Base-by-base conservation (phyloP, 2,888 invertebrate species). In the Dasysyrphus albostriatus region DNA sequence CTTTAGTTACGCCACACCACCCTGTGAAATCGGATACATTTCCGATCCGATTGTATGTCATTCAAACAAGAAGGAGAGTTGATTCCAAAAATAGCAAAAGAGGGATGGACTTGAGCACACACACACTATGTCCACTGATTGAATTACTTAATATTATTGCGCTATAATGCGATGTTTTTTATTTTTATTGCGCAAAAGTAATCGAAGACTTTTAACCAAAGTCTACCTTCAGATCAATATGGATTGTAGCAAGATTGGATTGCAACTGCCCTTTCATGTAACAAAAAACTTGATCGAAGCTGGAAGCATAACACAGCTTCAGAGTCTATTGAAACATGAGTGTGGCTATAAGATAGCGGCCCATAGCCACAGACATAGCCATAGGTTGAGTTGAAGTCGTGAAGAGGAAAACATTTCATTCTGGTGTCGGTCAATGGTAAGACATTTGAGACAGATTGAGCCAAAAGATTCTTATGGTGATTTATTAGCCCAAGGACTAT, bases 21-120 rank as follows among this genome's bases (percentile, higher is more conserved):
- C 56, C 87, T 87, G 65, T 87, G 87, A 87, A 87, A 87, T 79
- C 65, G 32, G 58, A 87, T 79, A 74, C 78, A 39, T 49, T 65
- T 78, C 78, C 82, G 78, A 82, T 49, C 61, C 59, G 70, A 87
- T 87, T 47, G 75, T 70, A 79, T 87, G 75, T 74, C 75, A 67
- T 44, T 69, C 54, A 65, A 49, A 29, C 47, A 32, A 8, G 47
- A 32, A 8, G 47, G 65, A 76, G 80, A 69, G 73, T 69, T 69
- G 67, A 67, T 76, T 76, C 59, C 76, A 47, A 65, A 76, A 82
- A 44, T 29, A 49, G 70, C 67, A 54, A 67, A 73, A 49, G 73
- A 73, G 63, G 54, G 81, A 81, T 81, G 85, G 84, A 76, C 69
- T 61, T 12, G 19, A 49, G n/a, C n/a, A 69, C 24, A 69, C 29